Base-by-base conservation (phyloP, 2,797 vertebrate species). In the Prunella strophiata region DNA sequence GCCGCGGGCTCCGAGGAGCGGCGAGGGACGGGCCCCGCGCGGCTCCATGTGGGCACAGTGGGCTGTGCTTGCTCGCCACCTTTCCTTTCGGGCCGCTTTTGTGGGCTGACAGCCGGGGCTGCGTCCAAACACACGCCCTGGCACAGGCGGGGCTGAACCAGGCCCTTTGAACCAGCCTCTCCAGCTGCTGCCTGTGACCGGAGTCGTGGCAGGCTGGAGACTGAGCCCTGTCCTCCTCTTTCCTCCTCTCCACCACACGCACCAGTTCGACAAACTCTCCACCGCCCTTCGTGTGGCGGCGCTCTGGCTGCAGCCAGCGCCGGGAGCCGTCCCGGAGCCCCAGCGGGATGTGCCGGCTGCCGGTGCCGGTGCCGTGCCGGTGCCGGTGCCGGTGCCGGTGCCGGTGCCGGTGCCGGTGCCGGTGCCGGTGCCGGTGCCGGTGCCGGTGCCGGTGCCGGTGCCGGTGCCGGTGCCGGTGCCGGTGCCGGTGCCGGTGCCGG, bases 1-100 rank as follows among this genome's bases (percentile, higher is more conserved):
- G n/a, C 32, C 1, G 10, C 5, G 25, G 52, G 71, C 54, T 32
- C 32, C 12, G 55, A 3, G 65, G n/a, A 17, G 30, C 4, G 22
- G 7, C 1, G 10, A 18, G 74, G 65, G 20, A 9, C n/a, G 10
- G 58, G 54, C 32, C 0, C 1, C 0, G 5, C 9, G 27, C 18
- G 0, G 45, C n/a, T 65, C 52, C 30, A 1, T 0, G 12, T 0
- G 13, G 6, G 29, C 68, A 50, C 32, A 15, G 21, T 0, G 3
- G 4, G 16, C 71, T 2, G 2, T 17, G 47, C 65, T 15, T 5
- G 52, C 55, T 42, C 36, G 11, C 40, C 0, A 0, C 36, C 27
- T 25, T 18, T 9, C n/a, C 36, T 21, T 50, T 27, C 30, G 57
- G 7, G 42, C 62, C 0, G 2, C 1, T 3, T 40, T 10, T 16